phyloP scores from a whole-genome alignment of 2,113 vertebrate genomes.

The Riparia riparia region DNA sequence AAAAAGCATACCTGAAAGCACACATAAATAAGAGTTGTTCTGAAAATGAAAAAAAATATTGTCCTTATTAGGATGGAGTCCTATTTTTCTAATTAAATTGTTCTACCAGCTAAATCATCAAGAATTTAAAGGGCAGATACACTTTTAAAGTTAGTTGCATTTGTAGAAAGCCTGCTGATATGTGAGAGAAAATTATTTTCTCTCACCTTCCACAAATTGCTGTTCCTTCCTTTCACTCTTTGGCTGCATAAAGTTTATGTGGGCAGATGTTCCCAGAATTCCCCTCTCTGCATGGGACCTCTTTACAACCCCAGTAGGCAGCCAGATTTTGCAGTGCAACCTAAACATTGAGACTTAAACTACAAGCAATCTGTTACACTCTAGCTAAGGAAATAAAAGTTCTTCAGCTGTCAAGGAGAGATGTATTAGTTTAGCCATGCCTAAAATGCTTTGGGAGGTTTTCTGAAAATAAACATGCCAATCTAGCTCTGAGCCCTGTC shows the following conservation, averaged over 20 bases:
- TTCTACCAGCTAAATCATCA: background rate
- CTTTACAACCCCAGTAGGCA: constrained; percentile 67
- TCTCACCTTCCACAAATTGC: constrained; percentile 15
- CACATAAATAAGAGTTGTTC: background rate
- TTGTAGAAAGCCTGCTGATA: background rate
- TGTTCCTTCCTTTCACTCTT: constrained; percentile 5
- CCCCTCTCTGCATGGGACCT: constrained; percentile 41
- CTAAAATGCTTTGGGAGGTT: constrained; percentile 55
- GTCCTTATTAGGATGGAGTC: background rate
- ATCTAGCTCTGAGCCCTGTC: background rate
- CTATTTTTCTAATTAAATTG: background rate
- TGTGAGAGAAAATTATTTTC: background rate
- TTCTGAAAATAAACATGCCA: constrained; percentile 56
- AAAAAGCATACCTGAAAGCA: background rate
- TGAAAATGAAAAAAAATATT: background rate
- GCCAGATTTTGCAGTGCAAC: constrained; percentile 45
- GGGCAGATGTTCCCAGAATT: constrained; percentile 62
- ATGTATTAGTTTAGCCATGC: constrained; percentile 53
- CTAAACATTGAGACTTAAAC: constrained; percentile 36
- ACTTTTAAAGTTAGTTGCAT: background rate
- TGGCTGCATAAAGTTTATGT: constrained; percentile 21
- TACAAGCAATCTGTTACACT: constrained; percentile 48
- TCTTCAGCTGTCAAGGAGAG: constrained; percentile 56
- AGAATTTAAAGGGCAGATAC: background rate
- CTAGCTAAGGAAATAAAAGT: constrained; percentile 58